A percentile compares a stretch with the other conserved stretches of the same genome.
Evolutionary conservation across 2,797 vertebrate species (phyloP).

Genomic region (Myotis planiceps): DNA sequence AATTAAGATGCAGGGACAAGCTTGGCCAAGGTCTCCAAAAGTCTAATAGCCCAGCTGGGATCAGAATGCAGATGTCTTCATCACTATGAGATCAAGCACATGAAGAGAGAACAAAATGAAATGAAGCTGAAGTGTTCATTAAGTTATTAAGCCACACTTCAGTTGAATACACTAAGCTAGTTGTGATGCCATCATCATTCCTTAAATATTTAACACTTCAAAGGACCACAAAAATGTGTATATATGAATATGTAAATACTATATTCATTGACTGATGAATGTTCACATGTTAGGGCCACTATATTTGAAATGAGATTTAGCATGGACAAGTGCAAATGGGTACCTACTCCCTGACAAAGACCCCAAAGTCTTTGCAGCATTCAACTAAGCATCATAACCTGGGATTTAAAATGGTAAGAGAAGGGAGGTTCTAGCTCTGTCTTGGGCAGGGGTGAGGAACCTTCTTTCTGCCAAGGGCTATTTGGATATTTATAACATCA

Average conservation of each 20-base stretch:
- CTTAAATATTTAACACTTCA: background rate
- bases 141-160: background rate
- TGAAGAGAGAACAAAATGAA: background rate
- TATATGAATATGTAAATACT: background rate
- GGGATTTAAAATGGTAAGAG: background rate
- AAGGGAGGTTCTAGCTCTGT: background rate
- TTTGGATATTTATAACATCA: too few relatives aligned
- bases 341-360: background rate
- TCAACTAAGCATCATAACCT: background rate
- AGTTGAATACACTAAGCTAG: background rate
- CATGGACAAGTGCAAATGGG: background rate
- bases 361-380: background rate
- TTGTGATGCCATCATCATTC: background rate
- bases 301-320: background rate
- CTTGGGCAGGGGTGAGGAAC: too few relatives aligned
- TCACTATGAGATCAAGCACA: background rate
- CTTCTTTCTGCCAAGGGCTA: too few relatives aligned
- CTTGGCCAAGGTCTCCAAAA: background rate
- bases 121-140: background rate
- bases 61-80: background rate
- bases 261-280: background rate
- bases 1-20: background rate
- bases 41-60: background rate
- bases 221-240: background rate
- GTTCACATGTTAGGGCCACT: background rate